Evolutionary conservation across 2,888 invertebrate genomes (phyloP).

Genomic region (Bellardia pandia): DNA sequence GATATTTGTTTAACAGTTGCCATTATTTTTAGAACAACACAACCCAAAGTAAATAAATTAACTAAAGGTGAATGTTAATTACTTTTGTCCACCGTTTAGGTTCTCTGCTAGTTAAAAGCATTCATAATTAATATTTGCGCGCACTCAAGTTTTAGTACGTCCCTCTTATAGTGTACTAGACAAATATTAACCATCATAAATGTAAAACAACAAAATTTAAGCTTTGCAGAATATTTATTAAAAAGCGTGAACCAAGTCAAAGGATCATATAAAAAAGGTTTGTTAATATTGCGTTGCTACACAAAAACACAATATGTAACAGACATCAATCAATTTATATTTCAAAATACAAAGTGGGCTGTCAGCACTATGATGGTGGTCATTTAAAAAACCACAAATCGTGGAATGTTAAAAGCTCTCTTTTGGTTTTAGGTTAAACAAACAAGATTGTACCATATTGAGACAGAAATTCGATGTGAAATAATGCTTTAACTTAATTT

Average conservation of each 20-base stretch:
- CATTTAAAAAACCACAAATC: conserved; percentile 42
- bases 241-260: not conserved
- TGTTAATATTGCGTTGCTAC: not conserved
- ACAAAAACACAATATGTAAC: conserved; percentile 6
- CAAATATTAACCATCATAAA: not conserved
- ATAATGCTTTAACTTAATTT: not conserved
- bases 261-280: not conserved
- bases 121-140: conserved; percentile 49
- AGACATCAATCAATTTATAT: conserved; percentile 71
- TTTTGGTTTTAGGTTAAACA: not conserved
- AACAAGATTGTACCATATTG: not conserved
- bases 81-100: conserved; percentile 62
- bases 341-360: conserved; percentile 53
- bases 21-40: conserved; percentile 22
- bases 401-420: conserved; percentile 39
- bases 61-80: conserved; percentile 56
- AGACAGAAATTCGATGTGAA: not conserved
- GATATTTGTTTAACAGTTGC: conserved; percentile 22
- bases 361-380: conserved; percentile 72
- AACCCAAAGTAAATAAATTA: conserved; percentile 41
- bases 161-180: not conserved
- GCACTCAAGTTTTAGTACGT: not conserved
- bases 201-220: not conserved
- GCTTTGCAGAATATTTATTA: conserved; percentile 23
- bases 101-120: not conserved